Percentiles rank a stretch among this genome's conserved stretches.
Conservation (phyloP, 2,888 invertebrate genomes). For the Leptinotarsa juncta region DNA sequence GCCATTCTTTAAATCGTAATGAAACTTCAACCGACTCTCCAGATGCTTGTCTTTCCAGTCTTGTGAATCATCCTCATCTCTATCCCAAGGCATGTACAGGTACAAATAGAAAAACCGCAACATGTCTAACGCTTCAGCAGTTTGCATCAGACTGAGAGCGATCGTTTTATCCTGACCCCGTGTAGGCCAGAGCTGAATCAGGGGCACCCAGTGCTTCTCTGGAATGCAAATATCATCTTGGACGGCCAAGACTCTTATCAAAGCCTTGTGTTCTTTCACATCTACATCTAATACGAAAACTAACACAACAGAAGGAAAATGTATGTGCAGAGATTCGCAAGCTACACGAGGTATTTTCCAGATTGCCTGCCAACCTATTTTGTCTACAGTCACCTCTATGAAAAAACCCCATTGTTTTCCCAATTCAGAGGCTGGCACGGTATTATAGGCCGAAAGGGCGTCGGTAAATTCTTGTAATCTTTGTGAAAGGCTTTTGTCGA, state of each 20-base stretch:
- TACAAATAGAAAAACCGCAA: slow-evolving; percentile 75
- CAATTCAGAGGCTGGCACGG: slow-evolving; percentile 68
- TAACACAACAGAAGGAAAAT: slow-evolving; percentile 74
- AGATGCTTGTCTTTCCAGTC: slow-evolving; percentile 72
- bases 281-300: slow-evolving; percentile 71
- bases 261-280: slow-evolving; percentile 69
- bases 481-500: slow-evolving; percentile 71
- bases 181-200: slow-evolving; percentile 75
- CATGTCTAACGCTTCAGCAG: slow-evolving; percentile 75
- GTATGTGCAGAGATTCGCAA: slow-evolving; percentile 74
- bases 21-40: slow-evolving; percentile 63
- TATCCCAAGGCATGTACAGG: slow-evolving; percentile 79
- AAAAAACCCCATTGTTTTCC: slow-evolving; percentile 70
- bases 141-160: slow-evolving; percentile 70
- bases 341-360: slow-evolving; percentile 77
- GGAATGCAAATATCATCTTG: slow-evolving; percentile 75
- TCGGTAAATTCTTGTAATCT: slow-evolving; percentile 69
- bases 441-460: slow-evolving; percentile 65
- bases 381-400: slow-evolving; percentile 72
- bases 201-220: slow-evolving; percentile 71
- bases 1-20: slow-evolving; percentile 71
- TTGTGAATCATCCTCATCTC: slow-evolving; percentile 72
- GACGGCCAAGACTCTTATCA: slow-evolving; percentile 73
- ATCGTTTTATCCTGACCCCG: slow-evolving; percentile 70
- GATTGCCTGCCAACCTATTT: slow-evolving; percentile 76